phyloP scores from a whole-genome alignment of 2,888 invertebrate genomes.

The Leptinotarsa juncta region DNA sequence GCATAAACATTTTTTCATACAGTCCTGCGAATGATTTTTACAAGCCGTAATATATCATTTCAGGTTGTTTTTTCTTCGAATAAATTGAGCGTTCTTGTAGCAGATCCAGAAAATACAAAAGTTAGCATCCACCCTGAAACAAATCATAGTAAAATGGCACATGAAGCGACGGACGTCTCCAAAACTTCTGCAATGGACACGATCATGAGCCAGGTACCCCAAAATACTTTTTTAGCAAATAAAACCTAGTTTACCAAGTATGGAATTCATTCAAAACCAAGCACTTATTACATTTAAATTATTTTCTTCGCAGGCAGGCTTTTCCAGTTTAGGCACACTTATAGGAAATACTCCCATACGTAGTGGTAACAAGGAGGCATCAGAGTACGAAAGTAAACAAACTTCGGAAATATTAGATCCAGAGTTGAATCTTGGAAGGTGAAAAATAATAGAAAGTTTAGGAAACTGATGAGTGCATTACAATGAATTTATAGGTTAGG shows the following conservation, averaged over 20 bases:
- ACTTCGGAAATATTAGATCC: constrained; percentile 64
- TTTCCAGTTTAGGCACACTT: constrained; percentile 55
- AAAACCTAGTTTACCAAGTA: background rate
- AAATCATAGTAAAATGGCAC: constrained; percentile 45
- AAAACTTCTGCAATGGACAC: constrained; percentile 58
- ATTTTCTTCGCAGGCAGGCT: constrained; percentile 48
- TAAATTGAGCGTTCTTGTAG: constrained; percentile 76
- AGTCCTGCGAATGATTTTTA: no score
- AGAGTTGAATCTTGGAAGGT: constrained; percentile 68
- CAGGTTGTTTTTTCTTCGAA: constrained; percentile 78
- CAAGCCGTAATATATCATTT: constrained; percentile 35
- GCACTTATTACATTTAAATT: background rate
- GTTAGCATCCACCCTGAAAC: constrained; percentile 70
- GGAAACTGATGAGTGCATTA: background rate
- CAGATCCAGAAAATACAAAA: constrained; percentile 75
- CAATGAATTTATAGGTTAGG: constrained; percentile 60
- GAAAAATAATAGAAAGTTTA: background rate
- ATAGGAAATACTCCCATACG: constrained; percentile 56
- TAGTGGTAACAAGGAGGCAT: constrained; percentile 55
- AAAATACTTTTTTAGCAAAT: background rate
- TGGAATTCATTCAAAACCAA: background rate
- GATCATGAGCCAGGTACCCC: constrained; percentile 58
- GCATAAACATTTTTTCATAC: no score
- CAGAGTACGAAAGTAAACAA: constrained; percentile 60
- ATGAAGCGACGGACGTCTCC: constrained; percentile 45